Percentiles rank a stretch among this genome's conserved stretches.
Evolutionary conservation across 2,797 vertebrate species (phyloP).

Genomic region (Betta splendens): DNA sequence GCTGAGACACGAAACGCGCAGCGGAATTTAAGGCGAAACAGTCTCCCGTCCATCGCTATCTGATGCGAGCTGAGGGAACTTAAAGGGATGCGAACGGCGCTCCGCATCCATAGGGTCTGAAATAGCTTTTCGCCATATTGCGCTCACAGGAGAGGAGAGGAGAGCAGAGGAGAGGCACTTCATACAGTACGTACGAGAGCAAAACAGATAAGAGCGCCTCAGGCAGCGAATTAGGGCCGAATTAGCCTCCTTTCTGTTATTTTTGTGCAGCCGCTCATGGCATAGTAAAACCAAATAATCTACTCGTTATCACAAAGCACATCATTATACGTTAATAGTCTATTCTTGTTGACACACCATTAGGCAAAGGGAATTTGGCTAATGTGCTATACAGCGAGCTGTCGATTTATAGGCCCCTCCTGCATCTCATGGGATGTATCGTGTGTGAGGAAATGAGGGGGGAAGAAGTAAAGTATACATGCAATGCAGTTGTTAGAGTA

Average conservation of each 20-base stretch:
- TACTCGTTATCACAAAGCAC: conserved; percentile 68
- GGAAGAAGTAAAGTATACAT: conserved; percentile 13
- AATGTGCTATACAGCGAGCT: conserved; percentile 61
- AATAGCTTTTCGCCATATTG: conserved; percentile 63
- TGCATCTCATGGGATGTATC: conserved; percentile 31
- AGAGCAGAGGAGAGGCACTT: conserved; percentile 62
- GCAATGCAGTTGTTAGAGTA: conserved; percentile 29
- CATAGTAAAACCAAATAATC: conserved; percentile 73
- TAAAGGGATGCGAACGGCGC: conserved; percentile 38
- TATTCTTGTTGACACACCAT: conserved; percentile 67
- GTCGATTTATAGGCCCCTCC: conserved; percentile 29
- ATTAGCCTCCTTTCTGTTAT: conserved; percentile 62
- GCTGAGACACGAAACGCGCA: conserved; percentile 2
- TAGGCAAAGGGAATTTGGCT: conserved; percentile 65
- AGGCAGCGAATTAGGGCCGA: conserved; percentile 62
- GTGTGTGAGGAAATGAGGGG: conserved; percentile 21
- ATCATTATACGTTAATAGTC: conserved; percentile 73
- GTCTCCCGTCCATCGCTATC: conserved; percentile 23
- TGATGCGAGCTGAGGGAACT: conserved; percentile 31
- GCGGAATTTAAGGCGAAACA: conserved; percentile 26
- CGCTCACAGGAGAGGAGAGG: conserved; percentile 56
- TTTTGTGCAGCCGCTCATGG: conserved; percentile 68
- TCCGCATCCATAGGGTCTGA: conserved; percentile 42
- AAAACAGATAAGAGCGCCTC: conserved; percentile 61
- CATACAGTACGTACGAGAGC: conserved; percentile 61